These are phyloP conservation scores for Chesias legatella DNA, from an alignment of 2,888 invertebrate genomes.

Conservation along the genomic window DNA sequence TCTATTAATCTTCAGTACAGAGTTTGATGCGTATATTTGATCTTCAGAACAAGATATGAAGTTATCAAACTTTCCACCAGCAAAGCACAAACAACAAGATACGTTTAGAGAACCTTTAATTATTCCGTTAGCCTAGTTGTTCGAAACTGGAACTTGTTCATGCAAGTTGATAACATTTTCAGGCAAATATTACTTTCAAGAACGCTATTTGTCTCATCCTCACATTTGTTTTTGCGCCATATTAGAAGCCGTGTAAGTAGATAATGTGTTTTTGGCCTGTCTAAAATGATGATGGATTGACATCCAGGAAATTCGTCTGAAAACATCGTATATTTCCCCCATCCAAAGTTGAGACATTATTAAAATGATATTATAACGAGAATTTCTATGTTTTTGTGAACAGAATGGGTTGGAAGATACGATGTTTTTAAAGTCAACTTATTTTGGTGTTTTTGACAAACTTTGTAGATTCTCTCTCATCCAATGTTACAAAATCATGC, in stretches of 20 bases:
- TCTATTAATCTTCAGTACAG: constrained; percentile 17
- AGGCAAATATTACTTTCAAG: background rate
- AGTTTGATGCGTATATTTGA: constrained; percentile 9
- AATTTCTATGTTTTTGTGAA: background rate
- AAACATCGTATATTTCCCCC: constrained; percentile 12
- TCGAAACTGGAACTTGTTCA: too few species aligned
- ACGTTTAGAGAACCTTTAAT: too few species aligned
- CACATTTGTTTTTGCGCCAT: constrained; percentile 1
- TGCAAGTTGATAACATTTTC: background rate
- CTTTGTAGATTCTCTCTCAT: too few species aligned
- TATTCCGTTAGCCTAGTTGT: too few species aligned
- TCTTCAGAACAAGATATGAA: constrained; percentile 5
- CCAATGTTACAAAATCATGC: too few species aligned
- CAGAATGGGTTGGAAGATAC: background rate
- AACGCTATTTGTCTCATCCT: background rate
- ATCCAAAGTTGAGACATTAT: constrained; percentile 11
- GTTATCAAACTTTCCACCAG: too few species aligned
- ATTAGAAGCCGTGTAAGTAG: background rate
- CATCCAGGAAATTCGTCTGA: constrained; percentile 8
- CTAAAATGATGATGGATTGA: constrained; percentile 16
- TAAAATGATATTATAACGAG: constrained; percentile 10
- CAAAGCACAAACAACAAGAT: too few species aligned
- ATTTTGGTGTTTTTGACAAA: too few species aligned
- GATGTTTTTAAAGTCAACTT: background rate
- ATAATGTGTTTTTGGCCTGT: constrained; percentile 16